Evolutionary conservation across 1,140 invertebrate species (phyloP).

Genomic region (Drosophila ironensis): DNA sequence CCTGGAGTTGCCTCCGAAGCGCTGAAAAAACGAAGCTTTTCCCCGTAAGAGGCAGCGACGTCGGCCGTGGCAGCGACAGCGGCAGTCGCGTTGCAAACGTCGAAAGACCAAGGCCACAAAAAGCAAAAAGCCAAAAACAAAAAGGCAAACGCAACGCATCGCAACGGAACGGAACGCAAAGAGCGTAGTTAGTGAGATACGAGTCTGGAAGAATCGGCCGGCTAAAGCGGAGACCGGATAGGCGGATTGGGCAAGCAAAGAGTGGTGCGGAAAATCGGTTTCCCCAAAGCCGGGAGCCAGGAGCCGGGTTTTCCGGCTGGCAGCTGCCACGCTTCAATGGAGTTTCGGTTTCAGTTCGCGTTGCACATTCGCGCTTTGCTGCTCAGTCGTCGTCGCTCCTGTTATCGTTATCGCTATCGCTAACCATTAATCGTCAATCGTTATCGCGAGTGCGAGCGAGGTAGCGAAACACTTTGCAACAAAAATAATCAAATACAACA

Average conservation of each 20-base stretch:
- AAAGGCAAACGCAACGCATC: not conserved
- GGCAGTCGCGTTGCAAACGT: slow-evolving; percentile 8
- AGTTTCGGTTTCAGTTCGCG: slow-evolving; percentile 48
- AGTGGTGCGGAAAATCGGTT: slow-evolving; percentile 20
- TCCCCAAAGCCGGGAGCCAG: slow-evolving; percentile 42
- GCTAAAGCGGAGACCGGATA: too few species aligned
- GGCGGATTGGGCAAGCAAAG: slow-evolving; percentile 7
- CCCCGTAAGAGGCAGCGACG: not conserved
- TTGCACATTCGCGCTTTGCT: slow-evolving; percentile 34
- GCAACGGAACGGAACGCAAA: too few species aligned
- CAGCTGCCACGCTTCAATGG: slow-evolving; percentile 75
- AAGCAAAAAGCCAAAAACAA: not conserved
- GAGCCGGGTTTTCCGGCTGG: slow-evolving; percentile 10
- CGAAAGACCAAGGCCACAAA: slow-evolving; percentile 8
- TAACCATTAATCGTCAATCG: too few species aligned
- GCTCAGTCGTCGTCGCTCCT: slow-evolving; percentile 19
- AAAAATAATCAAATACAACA: too few species aligned
- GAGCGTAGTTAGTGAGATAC: too few species aligned
- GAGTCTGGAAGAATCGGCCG: too few species aligned
- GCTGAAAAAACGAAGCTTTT: slow-evolving; percentile 13
- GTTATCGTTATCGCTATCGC: slow-evolving; percentile 47
- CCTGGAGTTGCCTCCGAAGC: slow-evolving; percentile 18
- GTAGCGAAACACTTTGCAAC: too few species aligned
- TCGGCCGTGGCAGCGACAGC: not conserved
- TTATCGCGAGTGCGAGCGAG: too few species aligned